Conservation (phyloP, 1,140 invertebrate genomes). For the Lordiphosa clarofinis region DNA sequence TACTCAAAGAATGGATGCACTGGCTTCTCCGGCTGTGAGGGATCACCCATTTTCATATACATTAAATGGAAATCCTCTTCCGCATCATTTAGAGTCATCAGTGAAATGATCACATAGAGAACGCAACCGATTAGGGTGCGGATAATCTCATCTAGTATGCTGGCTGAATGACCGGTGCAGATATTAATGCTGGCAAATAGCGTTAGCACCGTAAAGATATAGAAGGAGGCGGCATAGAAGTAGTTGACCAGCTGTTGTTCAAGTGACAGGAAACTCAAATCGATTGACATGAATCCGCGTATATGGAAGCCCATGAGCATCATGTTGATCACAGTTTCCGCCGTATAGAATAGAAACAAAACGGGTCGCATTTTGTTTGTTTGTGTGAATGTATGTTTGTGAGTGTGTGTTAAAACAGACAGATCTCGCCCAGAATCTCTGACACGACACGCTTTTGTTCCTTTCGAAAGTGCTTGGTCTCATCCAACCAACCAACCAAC, state of each 20-base stretch:
- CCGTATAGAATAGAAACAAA: conserved; percentile 33
- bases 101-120: conserved; percentile 21
- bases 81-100: conserved; percentile 32
- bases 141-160: conserved; percentile 13
- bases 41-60: not conserved
- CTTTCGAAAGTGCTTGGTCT: conserved; percentile 52
- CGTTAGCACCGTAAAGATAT: conserved; percentile 21
- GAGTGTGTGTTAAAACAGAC: conserved; percentile 17
- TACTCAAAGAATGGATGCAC: conserved; percentile 34
- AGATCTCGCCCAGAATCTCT: conserved; percentile 21
- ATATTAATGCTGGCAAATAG: conserved; percentile 43
- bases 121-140: conserved; percentile 18
- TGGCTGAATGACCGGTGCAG: conserved; percentile 22
- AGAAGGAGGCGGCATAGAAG: conserved; percentile 13
- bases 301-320: conserved; percentile 21
- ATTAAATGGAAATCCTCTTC: conserved; percentile 21
- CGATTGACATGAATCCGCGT: conserved; percentile 9
- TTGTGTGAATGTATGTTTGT: conserved; percentile 8
- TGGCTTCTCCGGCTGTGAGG: not conserved
- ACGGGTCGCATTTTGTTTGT: conserved; percentile 23
- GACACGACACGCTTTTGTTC: conserved; percentile 64
- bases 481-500: conserved; percentile 42
- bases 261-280: conserved; percentile 8
- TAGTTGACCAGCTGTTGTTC: not conserved
- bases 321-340: conserved; percentile 29